These are phyloP conservation scores for Sebastes kiyomatsui DNA, from an alignment of 2,797 vertebrate genomes.

Conservation along the genomic window DNA sequence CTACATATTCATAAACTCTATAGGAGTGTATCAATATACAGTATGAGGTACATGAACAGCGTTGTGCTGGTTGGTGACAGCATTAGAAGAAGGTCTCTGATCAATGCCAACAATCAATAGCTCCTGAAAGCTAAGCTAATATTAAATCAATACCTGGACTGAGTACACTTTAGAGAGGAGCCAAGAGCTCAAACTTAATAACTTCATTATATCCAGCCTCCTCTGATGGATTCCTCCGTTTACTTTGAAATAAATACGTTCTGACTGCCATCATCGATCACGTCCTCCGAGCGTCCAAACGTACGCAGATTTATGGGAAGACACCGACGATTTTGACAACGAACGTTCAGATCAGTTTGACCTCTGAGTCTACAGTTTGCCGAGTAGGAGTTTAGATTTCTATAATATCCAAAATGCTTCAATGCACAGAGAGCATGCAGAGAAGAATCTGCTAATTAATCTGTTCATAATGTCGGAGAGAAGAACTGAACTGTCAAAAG, in stretches of 20 bases:
- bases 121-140: neutral
- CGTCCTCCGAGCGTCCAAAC: neutral
- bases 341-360: neutral
- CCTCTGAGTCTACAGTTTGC: neutral
- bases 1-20: neutral
- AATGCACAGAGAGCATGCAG: neutral
- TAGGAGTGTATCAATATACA: neutral
- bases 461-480: neutral
- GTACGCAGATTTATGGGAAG: neutral
- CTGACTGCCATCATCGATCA: neutral
- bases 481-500: neutral
- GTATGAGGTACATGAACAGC: neutral
- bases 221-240: neutral
- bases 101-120: slow-evolving; percentile 3
- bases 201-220: neutral
- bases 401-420: neutral
- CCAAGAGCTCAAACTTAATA: neutral
- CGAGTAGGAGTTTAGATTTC: neutral
- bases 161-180: neutral
- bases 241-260: neutral
- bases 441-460: neutral
- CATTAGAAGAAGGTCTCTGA: neutral
- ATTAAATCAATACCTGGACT: slow-evolving; percentile 6
- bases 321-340: neutral
- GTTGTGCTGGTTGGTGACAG: neutral